Base-by-base conservation (phyloP, 2,888 invertebrate genomes). In the Ennomos quercinarius region DNA sequence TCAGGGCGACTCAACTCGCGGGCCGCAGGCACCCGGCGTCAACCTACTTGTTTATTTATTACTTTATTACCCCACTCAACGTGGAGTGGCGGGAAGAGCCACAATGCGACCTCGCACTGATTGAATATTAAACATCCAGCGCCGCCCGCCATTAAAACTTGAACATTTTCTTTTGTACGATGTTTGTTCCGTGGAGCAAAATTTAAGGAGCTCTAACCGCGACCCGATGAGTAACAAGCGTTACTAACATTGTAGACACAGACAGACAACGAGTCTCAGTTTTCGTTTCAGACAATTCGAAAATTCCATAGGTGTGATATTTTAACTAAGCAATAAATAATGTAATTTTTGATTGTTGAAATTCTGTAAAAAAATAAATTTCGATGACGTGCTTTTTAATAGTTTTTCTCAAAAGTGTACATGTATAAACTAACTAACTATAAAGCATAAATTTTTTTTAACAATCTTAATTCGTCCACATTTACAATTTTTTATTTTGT, bases 11-110 rank as follows among this genome's bases (percentile, higher is more conserved):
- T 50, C 53, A 42, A 39, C 49, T 35, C 46, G 50, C 41, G 42
- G 60, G 50, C 45, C 27, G 54, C 41, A 51, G 73, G 71, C 74
- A 70, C 72, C 27, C 45, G 72, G 72, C 75, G 72, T 73, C 77
- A 72, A 68, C 70, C 81, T 81, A 78, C 85, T 88, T 86, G 82
- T 84, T 86, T 89, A 89, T 88, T 86, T 87, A 87, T 86, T 80
- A 84, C 85, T 83, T 87, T 88, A 86, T 85, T 83, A 83, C 84
- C 87, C 82, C 83, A 86, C 84, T 87, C 86, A 81, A 80, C 76
- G 81, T 77, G 70, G 84, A 85, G 83, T 83, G 85, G 84, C 81
- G 79, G 84, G 76, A 80, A 80, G 76, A 80, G 79, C 80, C 84
- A 84, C 86, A 84, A 81, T 83, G 79, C 77, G 80, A 81, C 83